Base-by-base conservation (phyloP, 2,888 invertebrate genomes). In the Rhopalosiphum nymphaeae region DNA sequence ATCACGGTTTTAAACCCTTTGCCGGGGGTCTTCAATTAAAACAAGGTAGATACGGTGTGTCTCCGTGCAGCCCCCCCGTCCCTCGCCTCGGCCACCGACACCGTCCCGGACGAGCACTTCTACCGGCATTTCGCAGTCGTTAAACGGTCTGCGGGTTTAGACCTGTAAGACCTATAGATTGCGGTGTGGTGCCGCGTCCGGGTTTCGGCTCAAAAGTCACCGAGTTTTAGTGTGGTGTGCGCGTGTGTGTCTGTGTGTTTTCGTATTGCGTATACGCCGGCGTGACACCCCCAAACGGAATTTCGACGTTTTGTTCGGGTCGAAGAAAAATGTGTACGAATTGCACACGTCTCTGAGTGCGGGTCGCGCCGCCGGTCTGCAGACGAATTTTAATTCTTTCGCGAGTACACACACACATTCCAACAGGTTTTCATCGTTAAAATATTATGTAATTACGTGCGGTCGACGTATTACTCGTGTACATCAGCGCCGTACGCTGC, bases 1-100 rank as follows among this genome's bases (percentile, higher is more conserved):
- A 89, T 89, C 89, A 57, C 44, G 53, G 87, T 88, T 88, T 88
- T 53, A 88, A 88, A 88, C 87, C 87, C 49, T 88, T 88, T 88
- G 36, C 87, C 87, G 3, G 87, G 87, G 87, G 53, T 88, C 57
- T 89, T 89, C 89, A 57, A 89, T 89, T 57, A 89, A 89, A 89
- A 89, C 89, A 57, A 57, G 89, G 57, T 44, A 49, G 44, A 46
- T 26, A n/a, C 29, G 44, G 21, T 44, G 89, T 36, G 44, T 46
- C 7, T 46, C 21, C 9, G 36, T 78, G 36, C 57, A 57, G 36
- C 21, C 16, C 7, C 78, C 21, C 36, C 78, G 36, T 21, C 78
- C 78, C 78, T 78, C 78, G 0, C 78, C 78, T 2, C 21, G 3
- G 9, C 36, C 3, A 4, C n/a, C 21, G 3, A 78, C 36, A 3